A percentile compares a stretch with the other conserved stretches of the same genome.
Evolutionary conservation across 2,888 invertebrate species (phyloP).

Genomic region (Dysmachus trigonus): DNA sequence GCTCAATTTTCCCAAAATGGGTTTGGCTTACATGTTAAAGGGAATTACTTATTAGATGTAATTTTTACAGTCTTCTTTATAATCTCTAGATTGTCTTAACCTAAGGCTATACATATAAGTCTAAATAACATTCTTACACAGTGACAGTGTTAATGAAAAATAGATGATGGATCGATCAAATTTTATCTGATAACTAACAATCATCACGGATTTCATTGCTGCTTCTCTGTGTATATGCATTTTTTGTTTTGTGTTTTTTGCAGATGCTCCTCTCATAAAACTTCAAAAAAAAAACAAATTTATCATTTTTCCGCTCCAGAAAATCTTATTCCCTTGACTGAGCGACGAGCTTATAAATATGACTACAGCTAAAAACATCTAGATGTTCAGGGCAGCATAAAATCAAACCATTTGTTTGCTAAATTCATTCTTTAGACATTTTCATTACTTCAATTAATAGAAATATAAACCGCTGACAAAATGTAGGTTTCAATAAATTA

Average conservation of each 20-base stretch:
- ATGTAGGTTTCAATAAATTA: too few relatives aligned
- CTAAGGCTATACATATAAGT: too few relatives aligned
- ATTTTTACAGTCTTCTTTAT: too few relatives aligned
- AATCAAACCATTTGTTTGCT: background rate
- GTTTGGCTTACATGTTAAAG: too few relatives aligned
- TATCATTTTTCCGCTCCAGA: background rate
- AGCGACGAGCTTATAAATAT: background rate
- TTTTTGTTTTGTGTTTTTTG: background rate
- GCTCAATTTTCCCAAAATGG: too few relatives aligned
- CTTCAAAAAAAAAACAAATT: background rate
- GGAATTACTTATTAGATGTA: background rate
- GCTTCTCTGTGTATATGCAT: background rate
- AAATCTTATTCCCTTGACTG: background rate
- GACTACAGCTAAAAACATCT: background rate
- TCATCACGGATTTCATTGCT: background rate
- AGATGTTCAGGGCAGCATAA: background rate
- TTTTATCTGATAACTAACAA: background rate
- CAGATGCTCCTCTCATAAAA: background rate
- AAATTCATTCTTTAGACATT: background rate
- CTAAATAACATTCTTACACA: too few relatives aligned
- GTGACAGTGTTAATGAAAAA: background rate
- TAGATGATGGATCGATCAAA: background rate
- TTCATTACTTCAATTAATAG: background rate
- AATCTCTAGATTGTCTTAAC: too few relatives aligned
- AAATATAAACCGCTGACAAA: background rate